These are phyloP conservation scores for Trichomycterus rosablanca DNA, from an alignment of 2,113 vertebrate genomes.

Conservation along the genomic window DNA sequence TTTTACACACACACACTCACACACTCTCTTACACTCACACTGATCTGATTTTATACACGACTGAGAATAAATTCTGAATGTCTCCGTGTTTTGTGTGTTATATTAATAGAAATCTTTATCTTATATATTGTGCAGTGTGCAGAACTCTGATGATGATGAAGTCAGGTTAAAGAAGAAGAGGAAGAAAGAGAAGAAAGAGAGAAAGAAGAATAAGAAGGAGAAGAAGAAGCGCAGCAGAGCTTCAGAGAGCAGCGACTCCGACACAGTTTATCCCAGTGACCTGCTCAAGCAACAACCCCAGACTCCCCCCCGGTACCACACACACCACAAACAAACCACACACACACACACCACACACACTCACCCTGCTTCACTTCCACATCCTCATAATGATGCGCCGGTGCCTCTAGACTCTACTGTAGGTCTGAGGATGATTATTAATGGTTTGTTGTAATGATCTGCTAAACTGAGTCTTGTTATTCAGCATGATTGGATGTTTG, in stretches of 20 bases:
- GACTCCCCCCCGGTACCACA: slow-evolving; percentile 29
- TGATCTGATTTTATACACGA: too few relatives aligned
- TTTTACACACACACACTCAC: neutral
- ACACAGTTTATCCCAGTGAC: slow-evolving; percentile 64
- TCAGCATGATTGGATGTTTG: too few relatives aligned
- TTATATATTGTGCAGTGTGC: too few relatives aligned
- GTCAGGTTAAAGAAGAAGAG: slow-evolving; percentile 66
- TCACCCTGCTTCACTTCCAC: neutral
- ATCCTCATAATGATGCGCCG: neutral
- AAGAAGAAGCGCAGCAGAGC: slow-evolving; percentile 65
- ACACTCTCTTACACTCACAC: neutral
- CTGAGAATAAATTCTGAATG: too few relatives aligned
- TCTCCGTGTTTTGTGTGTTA: too few relatives aligned
- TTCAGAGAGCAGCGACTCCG: slow-evolving; percentile 53
- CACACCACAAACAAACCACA: neutral
- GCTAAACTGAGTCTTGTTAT: too few relatives aligned
- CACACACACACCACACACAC: neutral
- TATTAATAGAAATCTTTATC: too few relatives aligned
- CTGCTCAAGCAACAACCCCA: slow-evolving; percentile 52
- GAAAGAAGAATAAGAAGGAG: slow-evolving; percentile 76
- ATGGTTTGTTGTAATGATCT: too few relatives aligned
- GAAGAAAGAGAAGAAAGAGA: slow-evolving; percentile 64
- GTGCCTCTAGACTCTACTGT: too few relatives aligned
- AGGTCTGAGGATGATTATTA: too few relatives aligned
- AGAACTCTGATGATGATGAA: slow-evolving; percentile 47